phyloP scores from a whole-genome alignment of 2,113 vertebrate genomes.

The Rattus norvegicus region GRCr8 NC_086021.1:68624001-68624500 shows the following conservation, averaged over 20 bases:
- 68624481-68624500: background rate
- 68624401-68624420: background rate
- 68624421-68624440: rapidly evolving
- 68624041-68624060: background rate
- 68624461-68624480: background rate
- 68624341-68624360: background rate
- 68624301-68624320: background rate
- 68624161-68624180: background rate
- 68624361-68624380: background rate
- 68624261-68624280: background rate
- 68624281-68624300: background rate
- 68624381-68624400: background rate
- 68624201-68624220: background rate
- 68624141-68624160: background rate
- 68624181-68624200: background rate
- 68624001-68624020: background rate
- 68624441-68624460: background rate
- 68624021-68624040: background rate
- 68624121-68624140: background rate
- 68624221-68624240: background rate
- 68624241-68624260: background rate
- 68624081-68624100: background rate
- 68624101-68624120: background rate
- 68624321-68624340: background rate
- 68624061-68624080: background rate